Base-by-base conservation (phyloP, 1,140 invertebrate species). In the Drosophila willistoni region DNA sequence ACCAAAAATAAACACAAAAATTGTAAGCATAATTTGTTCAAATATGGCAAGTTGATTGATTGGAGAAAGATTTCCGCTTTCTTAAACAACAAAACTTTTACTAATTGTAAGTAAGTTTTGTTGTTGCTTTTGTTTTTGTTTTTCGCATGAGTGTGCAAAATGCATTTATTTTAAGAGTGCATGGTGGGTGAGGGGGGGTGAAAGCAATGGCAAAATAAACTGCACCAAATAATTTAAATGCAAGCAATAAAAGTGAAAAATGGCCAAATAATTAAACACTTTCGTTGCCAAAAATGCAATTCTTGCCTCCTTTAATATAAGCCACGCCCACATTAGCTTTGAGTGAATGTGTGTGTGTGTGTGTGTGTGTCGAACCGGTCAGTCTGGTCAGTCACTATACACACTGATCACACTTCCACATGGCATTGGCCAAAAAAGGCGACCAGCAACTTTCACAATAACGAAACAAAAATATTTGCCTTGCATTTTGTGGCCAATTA, bases 371-470 rank as follows among this genome's bases (percentile, higher is more conserved):
- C 17, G 44, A 51, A 62, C 65, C 62, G 63, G 73, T 59, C 64
- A 47, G 62, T 13, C 69, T 44, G 39, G 36, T 56, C 29, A 7
- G 25, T 29, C 2, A 64, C 14, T 36, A 55, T 29, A 59, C 57
- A 29, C 61, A 77, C 73, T 64, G 68, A 73, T 77, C 77, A 73
- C 61, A 29, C 29, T 29, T 36, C 39, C 44, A 22, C 44, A 22
- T 51, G 66, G 60, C 56, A 47, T 41, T 61, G 64, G 14, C 78
- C 71, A 78, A 73, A 87, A 51, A 64, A 74, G 72, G 65, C 76
- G 77, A 72, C 69, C 76, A 83, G 77, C 83, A 87, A 87, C 83
- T 87, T 86, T 89, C 84, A 87, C 83, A 87, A 73, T 87, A 84
- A 84, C 80, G 77, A 17, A 44, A 62, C 60, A 57, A 59, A 17